A percentile compares a stretch with the other conserved stretches of the same genome.
Evolutionary conservation across 2,113 vertebrate species (phyloP).

Genomic region (Corythoichthys intestinalis): DNA sequence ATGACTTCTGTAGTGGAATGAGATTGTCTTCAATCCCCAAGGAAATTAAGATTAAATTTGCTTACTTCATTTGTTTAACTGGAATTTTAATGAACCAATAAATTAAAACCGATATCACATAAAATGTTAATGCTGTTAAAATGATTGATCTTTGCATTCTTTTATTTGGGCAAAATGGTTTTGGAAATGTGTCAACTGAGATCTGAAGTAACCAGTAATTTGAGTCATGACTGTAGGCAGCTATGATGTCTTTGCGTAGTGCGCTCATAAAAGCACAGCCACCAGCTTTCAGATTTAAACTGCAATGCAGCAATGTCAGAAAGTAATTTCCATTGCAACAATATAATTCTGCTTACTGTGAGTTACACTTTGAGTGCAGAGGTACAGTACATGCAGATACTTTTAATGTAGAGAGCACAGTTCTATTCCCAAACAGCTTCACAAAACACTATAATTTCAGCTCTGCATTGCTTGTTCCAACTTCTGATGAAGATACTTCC

Average conservation of each 20-base stretch:
- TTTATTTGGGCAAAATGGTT: constrained; percentile 10
- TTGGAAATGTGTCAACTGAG: constrained; percentile 13
- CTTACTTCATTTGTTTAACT: constrained; percentile 51
- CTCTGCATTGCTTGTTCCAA: background rate
- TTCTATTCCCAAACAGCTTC: background rate
- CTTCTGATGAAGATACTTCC: background rate
- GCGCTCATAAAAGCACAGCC: too few species aligned
- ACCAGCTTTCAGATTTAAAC: background rate
- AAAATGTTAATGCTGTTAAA: constrained; percentile 53
- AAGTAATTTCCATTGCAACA: background rate
- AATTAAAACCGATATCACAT: constrained; percentile 55
- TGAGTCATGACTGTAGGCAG: background rate
- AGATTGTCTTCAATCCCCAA: constrained; percentile 66
- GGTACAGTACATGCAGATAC: too few species aligned
- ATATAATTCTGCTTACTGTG: background rate
- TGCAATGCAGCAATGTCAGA: background rate
- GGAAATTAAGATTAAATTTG: constrained; percentile 69
- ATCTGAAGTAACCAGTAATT: constrained; percentile 30
- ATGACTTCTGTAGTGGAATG: constrained; percentile 46
- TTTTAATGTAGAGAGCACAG: background rate
- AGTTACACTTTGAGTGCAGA: background rate
- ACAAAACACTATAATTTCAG: background rate
- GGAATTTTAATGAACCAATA: constrained; percentile 64
- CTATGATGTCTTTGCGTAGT: background rate
- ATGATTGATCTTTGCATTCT: constrained; percentile 26